Conservation (phyloP, 2,113 vertebrate species). For the Nycticryphes semicollaris region DNA sequence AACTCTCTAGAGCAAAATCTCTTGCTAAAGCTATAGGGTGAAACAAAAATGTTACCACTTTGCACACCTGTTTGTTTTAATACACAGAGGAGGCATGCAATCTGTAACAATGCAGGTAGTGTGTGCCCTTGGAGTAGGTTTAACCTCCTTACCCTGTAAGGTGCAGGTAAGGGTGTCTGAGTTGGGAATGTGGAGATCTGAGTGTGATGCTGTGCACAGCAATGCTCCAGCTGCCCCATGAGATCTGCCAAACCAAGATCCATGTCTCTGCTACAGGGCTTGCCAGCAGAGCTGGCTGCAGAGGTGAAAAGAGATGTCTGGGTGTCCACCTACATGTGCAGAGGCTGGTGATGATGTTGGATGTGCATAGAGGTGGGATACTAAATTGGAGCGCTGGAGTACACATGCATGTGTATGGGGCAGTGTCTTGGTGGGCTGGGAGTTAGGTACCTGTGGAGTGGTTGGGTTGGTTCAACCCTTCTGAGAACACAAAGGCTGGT, state of each 20-base stretch:
- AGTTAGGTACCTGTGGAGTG: fast-evolving
- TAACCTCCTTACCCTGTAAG: neutral
- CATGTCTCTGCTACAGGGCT: neutral
- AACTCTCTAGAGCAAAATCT: neutral
- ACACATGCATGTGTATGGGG: neutral
- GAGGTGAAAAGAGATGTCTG: neutral
- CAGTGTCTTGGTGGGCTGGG: neutral
- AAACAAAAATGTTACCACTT: neutral
- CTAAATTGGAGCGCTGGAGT: neutral
- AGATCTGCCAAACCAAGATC: neutral
- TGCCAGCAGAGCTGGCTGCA: neutral
- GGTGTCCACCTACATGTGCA: neutral
- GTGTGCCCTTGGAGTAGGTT: neutral
- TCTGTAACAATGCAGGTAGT: fast-evolving
- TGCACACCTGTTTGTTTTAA: neutral
- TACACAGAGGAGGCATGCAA: neutral
- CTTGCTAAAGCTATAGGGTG: neutral
- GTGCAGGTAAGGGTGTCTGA: neutral
- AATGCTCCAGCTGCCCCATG: fast-evolving
- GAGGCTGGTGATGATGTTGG: neutral
- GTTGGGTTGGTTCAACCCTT: neutral
- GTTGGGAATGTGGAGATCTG: neutral
- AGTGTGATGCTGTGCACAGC: neutral
- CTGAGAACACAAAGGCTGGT: neutral
- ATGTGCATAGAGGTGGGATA: neutral